Evolutionary conservation across 2,888 invertebrate species (phyloP).

Genomic region (Phortica okadai): DNA sequence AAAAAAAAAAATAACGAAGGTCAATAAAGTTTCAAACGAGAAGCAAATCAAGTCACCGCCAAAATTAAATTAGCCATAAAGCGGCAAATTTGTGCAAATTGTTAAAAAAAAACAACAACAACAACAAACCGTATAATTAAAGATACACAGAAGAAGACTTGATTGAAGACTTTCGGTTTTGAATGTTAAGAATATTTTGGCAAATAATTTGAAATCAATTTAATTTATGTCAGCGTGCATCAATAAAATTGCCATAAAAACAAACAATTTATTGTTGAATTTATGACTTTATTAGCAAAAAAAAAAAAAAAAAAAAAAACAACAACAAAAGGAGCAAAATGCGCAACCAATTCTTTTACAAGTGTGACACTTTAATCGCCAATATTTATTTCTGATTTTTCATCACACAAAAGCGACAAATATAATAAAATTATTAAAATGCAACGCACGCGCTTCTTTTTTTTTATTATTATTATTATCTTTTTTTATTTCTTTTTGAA

Average conservation of each 20-base stretch:
- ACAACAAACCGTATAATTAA: not conserved
- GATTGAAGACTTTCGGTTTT: not conserved
- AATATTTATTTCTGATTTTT: slow-evolving; percentile 44
- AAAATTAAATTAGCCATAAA: slow-evolving; percentile 22
- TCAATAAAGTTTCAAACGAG: slow-evolving; percentile 1
- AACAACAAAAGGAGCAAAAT: slow-evolving; percentile 35
- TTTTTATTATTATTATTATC: slow-evolving; percentile 4
- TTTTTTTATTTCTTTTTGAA: slow-evolving; percentile 30
- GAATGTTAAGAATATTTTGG: slow-evolving; percentile 9
- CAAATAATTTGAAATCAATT: slow-evolving; percentile 19
- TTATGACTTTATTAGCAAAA: slow-evolving; percentile 64
- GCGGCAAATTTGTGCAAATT: not conserved
- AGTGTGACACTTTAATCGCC: slow-evolving; percentile 53
- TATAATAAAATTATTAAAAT: slow-evolving; percentile 34
- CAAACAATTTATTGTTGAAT: slow-evolving; percentile 60
- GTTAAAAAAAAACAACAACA: not conserved
- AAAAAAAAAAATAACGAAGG: not conserved
- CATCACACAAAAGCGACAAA: slow-evolving; percentile 6
- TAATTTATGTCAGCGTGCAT: slow-evolving; percentile 35
- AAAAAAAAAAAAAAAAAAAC: slow-evolving; percentile 48
- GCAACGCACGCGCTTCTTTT: slow-evolving; percentile 52
- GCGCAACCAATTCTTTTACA: slow-evolving; percentile 42
- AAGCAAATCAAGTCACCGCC: not conserved
- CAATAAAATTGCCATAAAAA: slow-evolving; percentile 55
- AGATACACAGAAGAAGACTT: not conserved